These are phyloP conservation scores for Epinephelus malabaricus DNA, from an alignment of 2,797 vertebrate species.

Conservation along the genomic window DNA sequence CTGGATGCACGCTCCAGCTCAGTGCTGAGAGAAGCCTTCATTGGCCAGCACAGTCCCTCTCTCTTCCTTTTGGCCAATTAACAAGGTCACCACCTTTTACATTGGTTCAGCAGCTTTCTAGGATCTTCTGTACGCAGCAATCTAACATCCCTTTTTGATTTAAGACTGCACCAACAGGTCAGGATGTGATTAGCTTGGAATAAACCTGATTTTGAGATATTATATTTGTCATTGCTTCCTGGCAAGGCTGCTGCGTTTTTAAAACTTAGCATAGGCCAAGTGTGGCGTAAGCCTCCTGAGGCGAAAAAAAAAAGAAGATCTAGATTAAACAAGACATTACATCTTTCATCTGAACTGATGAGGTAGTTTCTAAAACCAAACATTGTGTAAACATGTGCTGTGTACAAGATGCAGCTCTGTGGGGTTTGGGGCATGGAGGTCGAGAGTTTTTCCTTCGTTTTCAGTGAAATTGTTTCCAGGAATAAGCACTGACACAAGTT, in stretches of 20 bases:
- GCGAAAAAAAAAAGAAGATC: neutral
- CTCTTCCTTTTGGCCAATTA: slow-evolving; percentile 42
- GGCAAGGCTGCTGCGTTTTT: slow-evolving; percentile 38
- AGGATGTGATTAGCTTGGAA: slow-evolving; percentile 13
- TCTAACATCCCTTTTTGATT: slow-evolving; percentile 17
- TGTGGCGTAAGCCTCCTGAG: slow-evolving; percentile 33
- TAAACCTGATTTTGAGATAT: slow-evolving; percentile 20
- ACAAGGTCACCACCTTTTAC: slow-evolving; percentile 40
- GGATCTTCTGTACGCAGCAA: slow-evolving; percentile 11
- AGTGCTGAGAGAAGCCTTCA: slow-evolving; percentile 42
- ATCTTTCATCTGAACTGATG: slow-evolving; percentile 42
- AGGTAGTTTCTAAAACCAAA: slow-evolving; percentile 24
- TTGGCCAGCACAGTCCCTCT: slow-evolving; percentile 31
- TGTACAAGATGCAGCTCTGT: neutral
- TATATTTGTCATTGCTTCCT: slow-evolving; percentile 4
- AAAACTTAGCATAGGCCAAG: slow-evolving; percentile 25
- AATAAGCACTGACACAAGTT: slow-evolving; percentile 25
- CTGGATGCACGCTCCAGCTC: slow-evolving; percentile 73
- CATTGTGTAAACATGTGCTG: neutral
- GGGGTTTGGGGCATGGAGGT: neutral
- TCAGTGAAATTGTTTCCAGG: slow-evolving; percentile 21
- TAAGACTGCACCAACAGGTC: neutral
- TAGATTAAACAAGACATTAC: slow-evolving; percentile 52
- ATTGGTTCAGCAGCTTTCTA: slow-evolving; percentile 46
- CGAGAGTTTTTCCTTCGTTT: neutral